These are phyloP conservation scores for Tortrix viridana DNA, from an alignment of 2,888 invertebrate species.

Conservation along the genomic window DNA sequence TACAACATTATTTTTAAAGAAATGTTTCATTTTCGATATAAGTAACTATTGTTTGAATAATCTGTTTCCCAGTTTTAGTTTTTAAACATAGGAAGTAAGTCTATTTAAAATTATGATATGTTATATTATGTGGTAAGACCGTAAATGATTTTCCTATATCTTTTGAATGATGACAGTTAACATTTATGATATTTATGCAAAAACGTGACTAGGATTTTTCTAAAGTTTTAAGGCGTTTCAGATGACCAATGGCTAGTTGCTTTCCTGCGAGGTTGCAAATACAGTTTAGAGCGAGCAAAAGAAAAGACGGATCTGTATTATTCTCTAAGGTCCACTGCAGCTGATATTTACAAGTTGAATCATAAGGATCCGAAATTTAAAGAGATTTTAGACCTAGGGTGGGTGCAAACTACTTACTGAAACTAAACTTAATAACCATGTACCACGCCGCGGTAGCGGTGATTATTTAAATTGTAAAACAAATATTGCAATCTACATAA, in stretches of 20 bases:
- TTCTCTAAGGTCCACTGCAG: conserved; percentile 77
- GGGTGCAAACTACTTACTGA: conserved; percentile 28
- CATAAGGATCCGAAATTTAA: conserved; percentile 53
- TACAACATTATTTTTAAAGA: too few species aligned
- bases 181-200: too few species aligned
- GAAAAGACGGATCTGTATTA: conserved; percentile 85
- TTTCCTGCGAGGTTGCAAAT: conserved; percentile 86
- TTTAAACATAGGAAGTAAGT: too few species aligned
- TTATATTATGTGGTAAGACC: too few species aligned
- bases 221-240: conserved; percentile 42
- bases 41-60: too few species aligned
- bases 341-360: conserved; percentile 70
- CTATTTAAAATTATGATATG: too few species aligned
- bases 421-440: background rate
- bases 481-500: background rate
- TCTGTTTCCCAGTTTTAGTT: too few species aligned
- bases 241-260: conserved; percentile 85
- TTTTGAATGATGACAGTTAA: too few species aligned
- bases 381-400: conserved; percentile 56
- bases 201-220: background rate
- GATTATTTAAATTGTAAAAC: too few species aligned
- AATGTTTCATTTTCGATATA: too few species aligned
- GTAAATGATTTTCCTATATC: too few species aligned
- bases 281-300: conserved; percentile 84
- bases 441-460: too few species aligned